Evolutionary conservation across 2,888 invertebrate species (phyloP), one percentile per base, ranked within the genome.

Genomic region (Hyles lineata): DNA sequence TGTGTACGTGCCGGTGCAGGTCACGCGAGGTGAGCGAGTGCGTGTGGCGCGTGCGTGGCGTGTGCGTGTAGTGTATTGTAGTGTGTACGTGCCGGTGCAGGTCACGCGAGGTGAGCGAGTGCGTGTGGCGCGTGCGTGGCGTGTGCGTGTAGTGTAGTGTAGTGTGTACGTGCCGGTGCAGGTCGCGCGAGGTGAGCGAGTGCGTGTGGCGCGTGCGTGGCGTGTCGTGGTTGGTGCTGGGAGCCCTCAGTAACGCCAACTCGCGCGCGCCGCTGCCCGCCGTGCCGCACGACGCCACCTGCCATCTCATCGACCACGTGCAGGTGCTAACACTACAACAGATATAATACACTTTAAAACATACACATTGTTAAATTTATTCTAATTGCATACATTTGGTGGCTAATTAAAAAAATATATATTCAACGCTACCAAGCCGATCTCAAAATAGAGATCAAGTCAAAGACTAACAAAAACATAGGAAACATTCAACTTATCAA

Each of bases 241-340:
- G 99, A 60, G 98, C 99, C n/a, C 96, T 99, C 73, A 98, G 97
- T 72, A 98, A 98, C 90, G 97, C 97, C 17, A 86, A 90, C 73
- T 85, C 80, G 73, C 90, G 75, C 87, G 78, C 75, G 77, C 97
- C 98, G 70, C 97, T 97, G 77, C 97, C 98, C 83, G 99, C 99
- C 0, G 97, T 99, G 78, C 99, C 99, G 6, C 97, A 99, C 87
- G 99, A 99, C 92, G 98, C 98, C 69, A 98, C 98, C 70, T 98
- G 98, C 85, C 98, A 99, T 91, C 98, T 99, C 86, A 99, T 99
- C 61, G 99, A 99, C 94, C 99, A 99, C 87, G 97, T 99, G 79
- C 98, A 99, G 96, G 96, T 96, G 69, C 6, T 11, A 43, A 77
- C 8, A 9, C 15, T 7, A 9, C 5, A 9, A 11, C 6, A n/a